Percentiles rank a stretch among this genome's conserved stretches.
phyloP scores from a whole-genome alignment of 2,797 vertebrate genomes.

The Trachurus trachurus region DNA sequence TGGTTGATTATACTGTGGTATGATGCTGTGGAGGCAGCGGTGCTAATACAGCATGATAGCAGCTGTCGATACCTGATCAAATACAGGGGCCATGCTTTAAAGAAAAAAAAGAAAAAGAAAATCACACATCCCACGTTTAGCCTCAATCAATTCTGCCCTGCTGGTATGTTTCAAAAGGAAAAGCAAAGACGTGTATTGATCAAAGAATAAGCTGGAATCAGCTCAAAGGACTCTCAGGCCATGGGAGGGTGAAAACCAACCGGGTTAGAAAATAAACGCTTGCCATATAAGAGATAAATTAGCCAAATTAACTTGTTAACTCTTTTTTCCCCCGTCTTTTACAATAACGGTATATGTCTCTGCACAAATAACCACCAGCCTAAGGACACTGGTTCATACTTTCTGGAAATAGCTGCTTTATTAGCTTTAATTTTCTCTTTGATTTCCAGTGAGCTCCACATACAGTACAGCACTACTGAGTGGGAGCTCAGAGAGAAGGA shows the following conservation, averaged over 20 bases:
- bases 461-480: neutral
- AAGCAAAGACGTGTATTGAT: constrained; percentile 74
- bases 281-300: constrained; percentile 21
- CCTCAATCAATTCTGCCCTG: constrained; percentile 68
- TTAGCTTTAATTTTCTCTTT: constrained; percentile 6
- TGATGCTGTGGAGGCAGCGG: constrained; percentile 53
- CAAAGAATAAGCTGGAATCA: constrained; percentile 61
- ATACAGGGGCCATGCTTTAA: constrained; percentile 50
- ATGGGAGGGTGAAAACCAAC: constrained; percentile 41
- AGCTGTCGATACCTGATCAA: constrained; percentile 77
- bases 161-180: constrained; percentile 63
- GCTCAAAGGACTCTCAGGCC: constrained; percentile 42
- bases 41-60: constrained; percentile 63
- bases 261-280: neutral
- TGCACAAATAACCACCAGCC: neutral
- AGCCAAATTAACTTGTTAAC: constrained; percentile 14
- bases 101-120: constrained; percentile 40
- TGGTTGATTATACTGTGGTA: constrained; percentile 63
- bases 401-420: constrained; percentile 2
- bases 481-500: neutral
- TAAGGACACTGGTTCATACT: neutral
- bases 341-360: neutral
- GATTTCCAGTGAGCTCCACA: constrained; percentile 6
- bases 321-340: neutral
- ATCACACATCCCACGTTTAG: constrained; percentile 63